These are phyloP conservation scores for Solenodon paradoxus DNA, from an alignment of 2,113 vertebrate species.

Conservation along the genomic window DNA sequence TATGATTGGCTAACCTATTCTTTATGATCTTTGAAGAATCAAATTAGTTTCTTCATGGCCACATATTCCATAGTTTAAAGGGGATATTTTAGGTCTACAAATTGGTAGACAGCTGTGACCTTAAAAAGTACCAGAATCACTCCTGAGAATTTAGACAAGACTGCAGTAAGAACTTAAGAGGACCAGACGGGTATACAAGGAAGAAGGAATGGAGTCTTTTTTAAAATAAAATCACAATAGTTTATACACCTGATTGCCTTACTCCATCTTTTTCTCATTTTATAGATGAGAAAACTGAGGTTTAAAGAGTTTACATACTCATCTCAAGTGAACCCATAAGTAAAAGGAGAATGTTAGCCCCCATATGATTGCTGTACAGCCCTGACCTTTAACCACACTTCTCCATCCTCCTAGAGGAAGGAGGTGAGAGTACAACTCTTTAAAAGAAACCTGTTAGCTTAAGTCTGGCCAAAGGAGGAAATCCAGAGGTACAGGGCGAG, in stretches of 20 bases:
- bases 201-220: background rate
- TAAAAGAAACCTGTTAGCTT: background rate
- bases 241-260: background rate
- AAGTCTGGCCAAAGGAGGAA: background rate
- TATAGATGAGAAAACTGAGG: background rate
- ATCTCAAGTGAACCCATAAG: background rate
- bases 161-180: background rate
- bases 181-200: background rate
- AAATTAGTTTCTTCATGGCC: background rate
- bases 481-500: accelerated
- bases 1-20: background rate
- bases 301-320: background rate
- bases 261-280: background rate
- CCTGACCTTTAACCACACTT: background rate
- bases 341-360: background rate
- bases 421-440: background rate
- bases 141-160: background rate
- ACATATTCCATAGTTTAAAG: background rate
- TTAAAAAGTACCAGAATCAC: background rate
- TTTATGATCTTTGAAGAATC: background rate
- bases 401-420: background rate
- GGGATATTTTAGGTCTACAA: background rate
- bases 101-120: background rate
- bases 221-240: no score
- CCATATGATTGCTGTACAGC: background rate